A percentile compares a stretch with the other conserved stretches of the same genome.
Conservation (phyloP, 2,888 invertebrate genomes). For the Matsumyia berberina region DNA sequence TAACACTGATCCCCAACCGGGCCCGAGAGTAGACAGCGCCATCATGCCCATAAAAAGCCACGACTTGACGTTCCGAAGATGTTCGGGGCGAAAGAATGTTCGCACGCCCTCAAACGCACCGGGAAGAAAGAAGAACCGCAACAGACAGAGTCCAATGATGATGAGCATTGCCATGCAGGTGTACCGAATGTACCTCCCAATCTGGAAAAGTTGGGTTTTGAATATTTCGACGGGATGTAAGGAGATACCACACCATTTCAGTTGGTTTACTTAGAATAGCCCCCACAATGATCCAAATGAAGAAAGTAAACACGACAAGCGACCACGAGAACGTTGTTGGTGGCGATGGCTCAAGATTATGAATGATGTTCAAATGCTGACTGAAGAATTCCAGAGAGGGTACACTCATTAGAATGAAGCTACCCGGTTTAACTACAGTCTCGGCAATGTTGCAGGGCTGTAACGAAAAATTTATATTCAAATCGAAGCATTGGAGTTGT, state of each 20-base stretch:
- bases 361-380: constrained; percentile 74
- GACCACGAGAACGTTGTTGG: constrained; percentile 79
- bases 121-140: constrained; percentile 67
- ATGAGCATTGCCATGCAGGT: constrained; percentile 61
- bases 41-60: constrained; percentile 64
- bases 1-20: constrained; percentile 68
- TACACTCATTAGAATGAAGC: constrained; percentile 47
- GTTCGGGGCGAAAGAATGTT: constrained; percentile 56
- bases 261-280: constrained; percentile 58
- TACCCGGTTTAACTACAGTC: constrained; percentile 21
- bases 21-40: constrained; percentile 57
- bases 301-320: constrained; percentile 58
- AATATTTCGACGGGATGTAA: neutral
- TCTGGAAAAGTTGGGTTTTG: constrained; percentile 73
- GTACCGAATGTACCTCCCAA: constrained; percentile 80
- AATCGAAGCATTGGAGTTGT: too few species aligned
- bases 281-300: constrained; percentile 63
- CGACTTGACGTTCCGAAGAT: constrained; percentile 34
- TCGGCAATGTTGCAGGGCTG: constrained; percentile 65
- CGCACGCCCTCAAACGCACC: constrained; percentile 51
- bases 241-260: constrained; percentile 33
- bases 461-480: neutral
- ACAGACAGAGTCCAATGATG: constrained; percentile 77
- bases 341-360: constrained; percentile 57
- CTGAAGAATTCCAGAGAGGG: constrained; percentile 70